Conservation (phyloP, 2,888 invertebrate genomes). For the Idaea straminata region DNA sequence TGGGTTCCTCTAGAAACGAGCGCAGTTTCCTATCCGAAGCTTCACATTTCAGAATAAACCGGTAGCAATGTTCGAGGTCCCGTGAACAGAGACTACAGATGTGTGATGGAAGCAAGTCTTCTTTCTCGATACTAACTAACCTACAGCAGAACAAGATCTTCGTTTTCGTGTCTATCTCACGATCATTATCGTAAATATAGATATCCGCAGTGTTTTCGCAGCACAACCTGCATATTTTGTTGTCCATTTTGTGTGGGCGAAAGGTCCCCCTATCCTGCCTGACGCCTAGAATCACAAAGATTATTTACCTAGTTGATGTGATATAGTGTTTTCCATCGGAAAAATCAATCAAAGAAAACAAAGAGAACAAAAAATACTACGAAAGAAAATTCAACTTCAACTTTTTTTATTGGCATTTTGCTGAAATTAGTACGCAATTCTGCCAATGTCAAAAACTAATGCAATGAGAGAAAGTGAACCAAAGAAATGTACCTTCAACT, state of each 20-base stretch:
- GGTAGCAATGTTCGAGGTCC: slow-evolving; percentile 46
- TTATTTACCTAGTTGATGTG: background rate
- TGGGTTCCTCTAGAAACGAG: slow-evolving; percentile 22
- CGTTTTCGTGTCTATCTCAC: slow-evolving; percentile 31
- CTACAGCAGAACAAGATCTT: slow-evolving; percentile 59
- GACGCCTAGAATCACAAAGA: background rate
- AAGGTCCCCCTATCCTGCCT: background rate
- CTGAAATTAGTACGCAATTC: no score
- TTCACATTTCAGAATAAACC: slow-evolving; percentile 57
- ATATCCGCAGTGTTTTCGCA: slow-evolving; percentile 42
- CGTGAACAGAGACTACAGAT: slow-evolving; percentile 50
- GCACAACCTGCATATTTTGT: slow-evolving; percentile 53
- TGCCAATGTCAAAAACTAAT: no score
- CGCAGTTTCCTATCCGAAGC: slow-evolving; percentile 51
- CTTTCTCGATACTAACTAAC: slow-evolving; percentile 42
- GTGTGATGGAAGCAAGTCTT: slow-evolving; percentile 50
- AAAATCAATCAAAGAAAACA: no score
- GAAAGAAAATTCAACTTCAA: no score
- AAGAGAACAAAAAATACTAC: no score
- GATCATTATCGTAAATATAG: slow-evolving; percentile 39
- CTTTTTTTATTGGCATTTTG: no score
- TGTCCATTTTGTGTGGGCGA: slow-evolving; percentile 35
- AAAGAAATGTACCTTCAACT: no score
- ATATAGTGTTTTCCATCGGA: no score
- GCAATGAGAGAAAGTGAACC: no score